A percentile compares a stretch with the other conserved stretches of the same genome.
Evolutionary conservation across 2,797 vertebrate species (phyloP).

Genomic region (Anniella stebbinsi): DNA sequence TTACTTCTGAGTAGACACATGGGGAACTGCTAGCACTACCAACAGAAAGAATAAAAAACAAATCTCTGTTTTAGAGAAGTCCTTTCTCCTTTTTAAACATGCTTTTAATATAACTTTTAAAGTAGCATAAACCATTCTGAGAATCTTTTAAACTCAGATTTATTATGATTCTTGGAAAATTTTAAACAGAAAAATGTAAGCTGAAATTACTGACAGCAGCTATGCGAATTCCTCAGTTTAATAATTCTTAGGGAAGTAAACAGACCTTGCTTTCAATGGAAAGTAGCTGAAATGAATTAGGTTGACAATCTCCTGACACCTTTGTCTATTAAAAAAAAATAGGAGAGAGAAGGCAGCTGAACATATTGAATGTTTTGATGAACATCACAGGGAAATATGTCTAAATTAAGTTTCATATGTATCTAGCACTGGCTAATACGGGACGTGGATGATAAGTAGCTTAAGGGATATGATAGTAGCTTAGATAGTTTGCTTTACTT

Average conservation of each 20-base stretch:
- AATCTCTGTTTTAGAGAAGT: no score
- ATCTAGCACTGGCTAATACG: background rate
- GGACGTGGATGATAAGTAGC: background rate
- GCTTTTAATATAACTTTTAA: background rate
- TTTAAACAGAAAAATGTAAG: background rate
- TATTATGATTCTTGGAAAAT: slow-evolving; percentile 3
- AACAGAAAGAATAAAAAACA: no score
- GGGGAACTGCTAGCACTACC: no score
- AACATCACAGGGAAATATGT: background rate
- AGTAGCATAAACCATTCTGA: background rate
- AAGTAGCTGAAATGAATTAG: background rate
- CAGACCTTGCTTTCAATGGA: background rate
- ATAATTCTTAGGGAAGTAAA: slow-evolving; percentile 24
- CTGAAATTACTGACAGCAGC: slow-evolving; percentile 7
- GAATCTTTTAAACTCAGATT: background rate
- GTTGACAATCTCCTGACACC: background rate
- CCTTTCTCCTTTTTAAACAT: no score
- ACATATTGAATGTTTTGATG: background rate
- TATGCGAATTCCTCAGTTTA: slow-evolving; percentile 17
- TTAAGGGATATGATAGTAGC: background rate
- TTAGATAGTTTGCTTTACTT: background rate
- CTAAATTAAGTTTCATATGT: background rate
- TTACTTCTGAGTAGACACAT: no score
- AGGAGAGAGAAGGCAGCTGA: slow-evolving; percentile 9
- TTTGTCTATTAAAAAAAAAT: slow-evolving; percentile 3